Percentiles rank a stretch among this genome's conserved stretches.
Evolutionary conservation across 2,113 vertebrate genomes (phyloP).

Genomic region (Megaceryle maxima): DNA sequence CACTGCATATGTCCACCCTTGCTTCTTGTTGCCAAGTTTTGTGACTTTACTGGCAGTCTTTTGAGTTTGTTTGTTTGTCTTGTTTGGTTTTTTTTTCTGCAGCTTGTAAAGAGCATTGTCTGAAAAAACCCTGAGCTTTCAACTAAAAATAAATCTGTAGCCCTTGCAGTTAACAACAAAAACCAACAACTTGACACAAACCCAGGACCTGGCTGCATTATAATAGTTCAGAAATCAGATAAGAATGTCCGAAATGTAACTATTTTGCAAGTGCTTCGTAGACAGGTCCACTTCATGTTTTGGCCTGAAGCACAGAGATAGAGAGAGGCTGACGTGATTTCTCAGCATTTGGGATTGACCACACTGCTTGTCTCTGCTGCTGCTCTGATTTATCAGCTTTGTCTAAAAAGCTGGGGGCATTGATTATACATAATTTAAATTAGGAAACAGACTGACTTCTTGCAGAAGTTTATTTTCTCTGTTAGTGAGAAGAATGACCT

Average conservation of each 20-base stretch:
- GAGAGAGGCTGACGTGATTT: neutral
- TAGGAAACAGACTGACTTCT: neutral
- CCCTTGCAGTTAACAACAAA: neutral
- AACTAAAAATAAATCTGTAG: neutral
- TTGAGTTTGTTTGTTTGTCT: no score
- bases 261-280: neutral
- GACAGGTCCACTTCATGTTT: neutral
- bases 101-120: neutral
- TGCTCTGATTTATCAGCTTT: neutral
- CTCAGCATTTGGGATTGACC: neutral
- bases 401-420: neutral
- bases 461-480: neutral
- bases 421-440: neutral
- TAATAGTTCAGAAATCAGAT: neutral
- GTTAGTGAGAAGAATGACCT: neutral
- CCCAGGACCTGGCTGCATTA: neutral
- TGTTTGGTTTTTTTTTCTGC: neutral
- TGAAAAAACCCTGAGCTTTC: neutral
- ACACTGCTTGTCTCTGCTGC: neutral
- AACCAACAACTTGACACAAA: neutral
- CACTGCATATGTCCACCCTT: neutral
- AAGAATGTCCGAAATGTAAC: neutral
- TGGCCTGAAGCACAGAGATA: neutral
- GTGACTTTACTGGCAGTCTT: neutral
- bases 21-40: neutral